phyloP scores from a whole-genome alignment of 2,797 vertebrate genomes.

The Poecilia velifera region DNA sequence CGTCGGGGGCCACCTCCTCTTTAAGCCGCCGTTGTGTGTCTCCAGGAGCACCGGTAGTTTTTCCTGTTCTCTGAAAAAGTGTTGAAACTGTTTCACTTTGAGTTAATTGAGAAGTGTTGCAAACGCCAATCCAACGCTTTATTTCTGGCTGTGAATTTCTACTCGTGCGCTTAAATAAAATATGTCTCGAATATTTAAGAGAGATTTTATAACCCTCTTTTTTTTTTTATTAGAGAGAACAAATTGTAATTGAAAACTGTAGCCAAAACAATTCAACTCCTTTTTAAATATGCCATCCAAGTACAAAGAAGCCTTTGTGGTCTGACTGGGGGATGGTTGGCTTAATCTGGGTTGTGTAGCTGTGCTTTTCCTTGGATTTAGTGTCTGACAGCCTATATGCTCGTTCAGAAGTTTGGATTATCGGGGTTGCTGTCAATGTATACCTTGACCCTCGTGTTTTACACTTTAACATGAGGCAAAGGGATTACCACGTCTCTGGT shows the following conservation, averaged over 20 bases:
- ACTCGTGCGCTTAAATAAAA: constrained; percentile 8
- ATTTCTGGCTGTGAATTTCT: constrained; percentile 1
- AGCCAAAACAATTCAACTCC: constrained; percentile 51
- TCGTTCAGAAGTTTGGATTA: constrained; percentile 26
- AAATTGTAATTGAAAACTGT: constrained; percentile 58
- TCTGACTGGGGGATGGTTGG: constrained; percentile 61
- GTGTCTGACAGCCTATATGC: constrained; percentile 47
- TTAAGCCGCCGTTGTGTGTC: constrained; percentile 43
- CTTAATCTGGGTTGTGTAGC: constrained; percentile 57
- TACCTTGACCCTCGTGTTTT: constrained; percentile 39
- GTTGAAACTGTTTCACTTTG: constrained; percentile 15
- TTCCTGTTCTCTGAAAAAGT: constrained; percentile 29
- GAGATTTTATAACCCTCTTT: constrained; percentile 40
- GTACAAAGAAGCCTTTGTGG: constrained; percentile 70
- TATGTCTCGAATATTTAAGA: constrained; percentile 14
- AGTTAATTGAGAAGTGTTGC: neutral
- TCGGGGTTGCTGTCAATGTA: constrained; percentile 28
- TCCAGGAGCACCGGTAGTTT: constrained; percentile 52
- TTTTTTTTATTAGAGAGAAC: constrained; percentile 17
- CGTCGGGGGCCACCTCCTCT: constrained; percentile 58
- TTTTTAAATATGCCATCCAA: constrained; percentile 63
- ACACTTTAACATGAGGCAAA: constrained; percentile 39
- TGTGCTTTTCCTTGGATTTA: constrained; percentile 56
- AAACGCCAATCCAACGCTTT: neutral
- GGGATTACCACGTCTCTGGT: constrained; percentile 35